These are phyloP conservation scores for Adelphocoris suturalis DNA, from an alignment of 2,888 invertebrate species.

Conservation along the genomic window DNA sequence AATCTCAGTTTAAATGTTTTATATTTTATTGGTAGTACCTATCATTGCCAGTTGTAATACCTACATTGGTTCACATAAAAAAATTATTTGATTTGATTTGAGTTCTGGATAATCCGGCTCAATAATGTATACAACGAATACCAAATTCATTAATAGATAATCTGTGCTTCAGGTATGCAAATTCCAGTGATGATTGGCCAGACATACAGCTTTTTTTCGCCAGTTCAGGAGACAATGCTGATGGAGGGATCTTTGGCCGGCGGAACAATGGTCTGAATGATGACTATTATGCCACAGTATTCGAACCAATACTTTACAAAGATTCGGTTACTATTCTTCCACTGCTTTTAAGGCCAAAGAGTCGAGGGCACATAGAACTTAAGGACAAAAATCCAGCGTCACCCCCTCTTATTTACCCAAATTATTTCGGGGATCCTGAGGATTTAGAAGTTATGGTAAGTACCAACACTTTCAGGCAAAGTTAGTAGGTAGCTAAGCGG, in stretches of 20 bases:
- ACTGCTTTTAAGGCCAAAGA: slow-evolving; percentile 86
- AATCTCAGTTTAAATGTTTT: too few relatives aligned
- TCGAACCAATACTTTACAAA: slow-evolving; percentile 85
- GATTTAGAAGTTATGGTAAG: slow-evolving; percentile 81
- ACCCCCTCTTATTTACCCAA: slow-evolving; percentile 91
- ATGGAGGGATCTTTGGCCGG: slow-evolving; percentile 88
- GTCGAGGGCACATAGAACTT: slow-evolving; percentile 85
- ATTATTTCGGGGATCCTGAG: slow-evolving; percentile 87
- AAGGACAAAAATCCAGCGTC: slow-evolving; percentile 85
- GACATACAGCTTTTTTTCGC: slow-evolving; percentile 89
- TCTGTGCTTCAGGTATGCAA: slow-evolving; percentile 80
- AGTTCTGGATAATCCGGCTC: too few relatives aligned
- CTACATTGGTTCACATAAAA: too few relatives aligned
- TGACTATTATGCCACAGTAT: slow-evolving; percentile 84
- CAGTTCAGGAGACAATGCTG: slow-evolving; percentile 87
- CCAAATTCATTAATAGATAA: too few relatives aligned
- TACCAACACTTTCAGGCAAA: neutral
- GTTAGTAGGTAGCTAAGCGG: too few relatives aligned
- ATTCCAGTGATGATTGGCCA: slow-evolving; percentile 85
- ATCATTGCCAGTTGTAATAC: too few relatives aligned
- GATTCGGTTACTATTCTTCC: slow-evolving; percentile 86
- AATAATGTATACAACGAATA: too few relatives aligned
- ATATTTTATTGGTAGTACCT: too few relatives aligned
- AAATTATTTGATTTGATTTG: too few relatives aligned
- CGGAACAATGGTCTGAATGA: slow-evolving; percentile 85